Percentiles rank a stretch among this genome's conserved stretches.
phyloP scores from a whole-genome alignment of 2,888 invertebrate species.

The Chalcosyrphus nemorum region DNA sequence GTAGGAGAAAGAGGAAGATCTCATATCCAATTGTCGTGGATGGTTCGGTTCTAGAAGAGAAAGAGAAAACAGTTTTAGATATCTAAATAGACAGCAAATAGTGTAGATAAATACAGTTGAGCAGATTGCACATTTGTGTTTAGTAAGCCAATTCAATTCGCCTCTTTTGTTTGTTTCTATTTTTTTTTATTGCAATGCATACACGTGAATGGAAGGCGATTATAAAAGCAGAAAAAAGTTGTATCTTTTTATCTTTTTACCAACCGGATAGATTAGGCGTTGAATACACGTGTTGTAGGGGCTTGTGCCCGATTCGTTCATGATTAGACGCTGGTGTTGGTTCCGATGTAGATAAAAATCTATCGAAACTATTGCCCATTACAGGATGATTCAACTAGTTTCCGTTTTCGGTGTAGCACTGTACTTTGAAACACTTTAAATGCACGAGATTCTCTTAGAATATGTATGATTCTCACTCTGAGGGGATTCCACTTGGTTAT shows the following conservation, averaged over 20 bases:
- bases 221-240: conserved; percentile 24
- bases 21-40: conserved; percentile 77
- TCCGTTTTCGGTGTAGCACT: background rate
- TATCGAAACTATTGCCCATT: conserved; percentile 80
- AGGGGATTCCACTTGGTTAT: conserved; percentile 4
- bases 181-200: conserved; percentile 17
- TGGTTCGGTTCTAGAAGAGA: conserved; percentile 66
- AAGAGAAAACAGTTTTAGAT: conserved; percentile 56
- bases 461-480: background rate
- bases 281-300: conserved; percentile 78
- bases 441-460: background rate
- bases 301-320: conserved; percentile 57
- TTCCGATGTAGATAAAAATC: conserved; percentile 73
- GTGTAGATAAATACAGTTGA: conserved; percentile 22
- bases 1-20: conserved; percentile 80
- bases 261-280: conserved; percentile 80
- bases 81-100: conserved; percentile 34
- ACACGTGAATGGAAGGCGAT: conserved; percentile 29
- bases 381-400: background rate
- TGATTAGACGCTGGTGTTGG: conserved; percentile 41
- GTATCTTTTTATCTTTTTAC: conserved; percentile 73
- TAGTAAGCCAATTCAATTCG: conserved; percentile 31
- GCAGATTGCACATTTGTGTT: conserved; percentile 28
- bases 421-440: conserved; percentile 14
- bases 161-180: too few species aligned